phyloP scores from a whole-genome alignment of 2,888 invertebrate species.

The Polymixis flavicincta region DNA sequence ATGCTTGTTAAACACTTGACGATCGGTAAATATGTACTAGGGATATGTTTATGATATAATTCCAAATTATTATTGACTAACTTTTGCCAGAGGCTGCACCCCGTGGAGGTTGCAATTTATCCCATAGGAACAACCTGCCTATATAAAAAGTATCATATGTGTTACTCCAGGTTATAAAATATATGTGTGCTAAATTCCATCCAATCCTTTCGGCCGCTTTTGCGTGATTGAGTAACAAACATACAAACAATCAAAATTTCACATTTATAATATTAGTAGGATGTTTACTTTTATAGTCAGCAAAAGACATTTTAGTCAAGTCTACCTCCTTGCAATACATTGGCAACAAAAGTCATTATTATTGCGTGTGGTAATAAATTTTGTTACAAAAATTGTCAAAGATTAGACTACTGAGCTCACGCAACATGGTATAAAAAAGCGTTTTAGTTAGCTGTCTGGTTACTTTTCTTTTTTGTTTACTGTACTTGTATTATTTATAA shows the following conservation, averaged over 20 bases:
- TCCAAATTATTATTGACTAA: background rate
- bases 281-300: no score
- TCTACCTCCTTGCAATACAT: background rate
- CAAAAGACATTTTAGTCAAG: background rate
- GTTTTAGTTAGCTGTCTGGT: background rate
- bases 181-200: no score
- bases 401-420: constrained; percentile 4
- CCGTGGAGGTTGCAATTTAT: no score
- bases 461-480: background rate
- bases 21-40: constrained; percentile 28
- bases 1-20: constrained; percentile 43
- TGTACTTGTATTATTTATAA: constrained; percentile 44
- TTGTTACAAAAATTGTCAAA: background rate
- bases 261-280: no score
- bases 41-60: background rate
- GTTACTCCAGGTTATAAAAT: no score
- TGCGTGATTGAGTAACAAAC: no score
- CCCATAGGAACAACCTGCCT: no score
- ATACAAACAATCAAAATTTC: no score
- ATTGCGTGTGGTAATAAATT: background rate
- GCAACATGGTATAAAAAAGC: constrained; percentile 17
- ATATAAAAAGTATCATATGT: no score
- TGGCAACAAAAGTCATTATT: constrained; percentile 8
- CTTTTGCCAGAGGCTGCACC: no score
- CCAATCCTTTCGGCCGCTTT: no score